These are phyloP conservation scores for Aplochiton taeniatus DNA, from an alignment of 2,797 vertebrate species.

Conservation along the genomic window DNA sequence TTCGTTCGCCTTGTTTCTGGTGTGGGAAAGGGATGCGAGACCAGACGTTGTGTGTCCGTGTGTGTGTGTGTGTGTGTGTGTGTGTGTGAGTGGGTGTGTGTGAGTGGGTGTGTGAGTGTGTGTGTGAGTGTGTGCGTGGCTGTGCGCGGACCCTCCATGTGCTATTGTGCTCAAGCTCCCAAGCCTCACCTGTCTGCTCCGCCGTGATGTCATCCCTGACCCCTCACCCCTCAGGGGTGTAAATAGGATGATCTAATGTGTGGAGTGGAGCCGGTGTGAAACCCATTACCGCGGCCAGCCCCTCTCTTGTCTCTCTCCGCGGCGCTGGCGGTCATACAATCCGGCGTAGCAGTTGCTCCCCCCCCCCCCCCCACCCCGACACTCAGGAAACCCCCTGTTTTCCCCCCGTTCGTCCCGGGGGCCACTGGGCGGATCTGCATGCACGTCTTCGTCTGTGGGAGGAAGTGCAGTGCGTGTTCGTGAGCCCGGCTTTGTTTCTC, in stretches of 20 bases:
- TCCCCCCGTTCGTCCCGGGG: slow-evolving; percentile 53
- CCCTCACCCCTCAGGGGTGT: slow-evolving; percentile 13
- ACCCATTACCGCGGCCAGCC: neutral
- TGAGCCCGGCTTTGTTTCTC: too few species aligned
- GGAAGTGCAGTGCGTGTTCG: slow-evolving; percentile 5
- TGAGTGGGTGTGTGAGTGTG: neutral
- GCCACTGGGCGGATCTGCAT: slow-evolving; percentile 60
- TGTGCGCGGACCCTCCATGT: neutral
- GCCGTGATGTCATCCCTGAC: slow-evolving; percentile 12
- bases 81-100: neutral
- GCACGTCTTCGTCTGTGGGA: slow-evolving; percentile 53
- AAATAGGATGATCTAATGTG: neutral
- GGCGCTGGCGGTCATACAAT: slow-evolving; percentile 33
- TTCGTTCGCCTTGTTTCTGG: too few species aligned
- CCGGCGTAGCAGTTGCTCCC: slow-evolving; percentile 51
- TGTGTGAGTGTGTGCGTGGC: neutral
- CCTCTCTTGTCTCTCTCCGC: neutral
- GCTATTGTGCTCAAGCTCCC: too few species aligned
- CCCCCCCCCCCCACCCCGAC: slow-evolving; percentile 42
- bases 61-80: neutral
- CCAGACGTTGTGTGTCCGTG: neutral
- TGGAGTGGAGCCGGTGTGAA: neutral
- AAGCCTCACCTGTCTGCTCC: slow-evolving; percentile 16
- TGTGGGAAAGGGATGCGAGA: neutral
- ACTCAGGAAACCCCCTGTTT: slow-evolving; percentile 70